Evolutionary conservation across 92 coral and sea anemone species (phyloP).

Genomic region (Porites rus): DNA sequence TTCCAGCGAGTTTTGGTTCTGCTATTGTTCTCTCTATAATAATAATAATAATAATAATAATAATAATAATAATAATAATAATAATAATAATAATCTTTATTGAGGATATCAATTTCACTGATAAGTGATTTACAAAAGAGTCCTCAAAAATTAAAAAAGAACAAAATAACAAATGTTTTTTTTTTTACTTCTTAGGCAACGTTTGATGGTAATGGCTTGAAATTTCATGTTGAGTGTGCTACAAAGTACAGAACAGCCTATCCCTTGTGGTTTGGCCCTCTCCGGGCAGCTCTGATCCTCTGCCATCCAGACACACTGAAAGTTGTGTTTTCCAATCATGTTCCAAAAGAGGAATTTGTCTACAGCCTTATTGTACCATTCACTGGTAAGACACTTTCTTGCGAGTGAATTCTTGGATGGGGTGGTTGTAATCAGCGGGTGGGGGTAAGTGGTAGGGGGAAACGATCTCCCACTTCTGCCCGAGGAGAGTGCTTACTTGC

Average conservation of each 20-base stretch:
- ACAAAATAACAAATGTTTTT: too few relatives aligned
- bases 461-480: too few relatives aligned
- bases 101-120: too few relatives aligned
- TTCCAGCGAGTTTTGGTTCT: too few relatives aligned
- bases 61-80: too few relatives aligned
- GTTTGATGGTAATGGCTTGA: conserved; percentile 59
- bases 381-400: conserved; percentile 30
- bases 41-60: too few relatives aligned
- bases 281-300: conserved; percentile 54
- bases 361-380: conserved; percentile 60
- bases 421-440: too few relatives aligned
- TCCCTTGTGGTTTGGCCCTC: conserved; percentile 64
- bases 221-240: conserved; percentile 59
- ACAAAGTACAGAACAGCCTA: conserved; percentile 58
- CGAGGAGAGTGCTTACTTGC: too few relatives aligned
- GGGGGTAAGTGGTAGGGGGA: too few relatives aligned
- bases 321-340: conserved; percentile 44
- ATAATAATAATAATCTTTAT: too few relatives aligned
- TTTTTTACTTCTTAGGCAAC: conserved; percentile 28
- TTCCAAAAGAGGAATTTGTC: conserved; percentile 64
- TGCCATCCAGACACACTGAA: conserved; percentile 63
- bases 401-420: neutral
- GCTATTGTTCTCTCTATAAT: neutral
- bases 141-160: too few relatives aligned
- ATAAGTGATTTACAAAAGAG: too few relatives aligned